A percentile compares a stretch with the other conserved stretches of the same genome.
Conservation (phyloP, 2,888 invertebrate genomes). For the Trachelus stipa region DNA sequence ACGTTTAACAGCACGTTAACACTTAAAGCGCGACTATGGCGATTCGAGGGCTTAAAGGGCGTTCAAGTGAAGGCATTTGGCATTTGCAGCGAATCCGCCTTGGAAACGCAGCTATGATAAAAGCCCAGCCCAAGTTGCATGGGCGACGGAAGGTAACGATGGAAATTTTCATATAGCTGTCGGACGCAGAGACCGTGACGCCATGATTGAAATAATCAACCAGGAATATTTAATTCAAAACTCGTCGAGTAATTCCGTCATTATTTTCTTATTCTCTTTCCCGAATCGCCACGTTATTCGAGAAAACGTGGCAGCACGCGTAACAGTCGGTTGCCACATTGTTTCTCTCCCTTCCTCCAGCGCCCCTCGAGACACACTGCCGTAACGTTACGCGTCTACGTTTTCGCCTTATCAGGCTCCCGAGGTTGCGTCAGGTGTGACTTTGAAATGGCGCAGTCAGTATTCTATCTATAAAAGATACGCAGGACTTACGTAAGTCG, state of each 20-base stretch:
- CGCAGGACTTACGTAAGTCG: background rate
- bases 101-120: background rate
- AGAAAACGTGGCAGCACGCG: background rate
- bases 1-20: background rate
- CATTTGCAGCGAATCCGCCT: background rate
- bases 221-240: background rate
- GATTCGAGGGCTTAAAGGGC: too few species aligned
- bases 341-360: background rate
- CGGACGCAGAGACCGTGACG: background rate
- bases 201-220: background rate
- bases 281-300: too few species aligned
- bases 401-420: conserved; percentile 1
- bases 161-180: too few species aligned
- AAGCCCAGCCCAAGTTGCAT: too few species aligned
- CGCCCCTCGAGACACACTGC: background rate
- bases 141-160: too few species aligned
- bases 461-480: background rate
- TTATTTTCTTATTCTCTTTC: too few species aligned
- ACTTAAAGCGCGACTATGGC: background rate
- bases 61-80: background rate
- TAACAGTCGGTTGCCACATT: background rate
- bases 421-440: conserved; percentile 2
- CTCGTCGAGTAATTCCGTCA: too few species aligned
- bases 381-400: background rate
- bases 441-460: conserved; percentile 1